These are phyloP conservation scores for Fistularia tabacaria DNA, from an alignment of 2,797 vertebrate genomes.

Conservation along the genomic window DNA sequence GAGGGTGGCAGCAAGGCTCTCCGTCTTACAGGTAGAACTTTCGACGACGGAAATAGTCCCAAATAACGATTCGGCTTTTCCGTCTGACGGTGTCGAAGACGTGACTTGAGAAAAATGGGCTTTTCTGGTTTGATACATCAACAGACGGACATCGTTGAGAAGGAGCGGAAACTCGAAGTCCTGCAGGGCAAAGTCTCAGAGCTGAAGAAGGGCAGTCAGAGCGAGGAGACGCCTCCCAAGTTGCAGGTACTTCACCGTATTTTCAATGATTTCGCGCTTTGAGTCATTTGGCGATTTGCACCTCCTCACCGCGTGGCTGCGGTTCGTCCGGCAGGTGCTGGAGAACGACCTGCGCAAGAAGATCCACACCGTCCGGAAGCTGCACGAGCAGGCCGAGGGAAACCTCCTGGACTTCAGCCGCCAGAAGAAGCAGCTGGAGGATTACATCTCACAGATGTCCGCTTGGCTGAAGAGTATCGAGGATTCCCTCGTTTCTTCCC, in stretches of 20 bases:
- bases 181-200: conserved; percentile 84
- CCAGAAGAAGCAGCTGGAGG: conserved; percentile 85
- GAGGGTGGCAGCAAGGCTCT: conserved; percentile 78
- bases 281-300: too few relatives aligned
- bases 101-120: neutral
- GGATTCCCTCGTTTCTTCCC: conserved; percentile 77
- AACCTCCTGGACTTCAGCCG: conserved; percentile 85
- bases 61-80: neutral
- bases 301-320: too few relatives aligned
- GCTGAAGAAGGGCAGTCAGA: conserved; percentile 80
- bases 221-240: conserved; percentile 82
- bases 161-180: conserved; percentile 80
- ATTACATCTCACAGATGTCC: conserved; percentile 81
- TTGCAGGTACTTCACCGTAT: conserved; percentile 79
- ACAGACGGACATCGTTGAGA: conserved; percentile 81
- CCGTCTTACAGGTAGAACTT: conserved; percentile 79
- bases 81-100: too few relatives aligned
- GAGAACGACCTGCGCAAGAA: conserved; percentile 89
- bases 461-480: conserved; percentile 82
- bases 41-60: neutral
- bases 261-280: too few relatives aligned
- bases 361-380: conserved; percentile 80
- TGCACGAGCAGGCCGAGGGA: conserved; percentile 80
- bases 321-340: conserved; percentile 75
- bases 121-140: conserved; percentile 24